Base-by-base conservation (phyloP, 2,797 vertebrate species). In the Percopsis omiscomaycus region DNA sequence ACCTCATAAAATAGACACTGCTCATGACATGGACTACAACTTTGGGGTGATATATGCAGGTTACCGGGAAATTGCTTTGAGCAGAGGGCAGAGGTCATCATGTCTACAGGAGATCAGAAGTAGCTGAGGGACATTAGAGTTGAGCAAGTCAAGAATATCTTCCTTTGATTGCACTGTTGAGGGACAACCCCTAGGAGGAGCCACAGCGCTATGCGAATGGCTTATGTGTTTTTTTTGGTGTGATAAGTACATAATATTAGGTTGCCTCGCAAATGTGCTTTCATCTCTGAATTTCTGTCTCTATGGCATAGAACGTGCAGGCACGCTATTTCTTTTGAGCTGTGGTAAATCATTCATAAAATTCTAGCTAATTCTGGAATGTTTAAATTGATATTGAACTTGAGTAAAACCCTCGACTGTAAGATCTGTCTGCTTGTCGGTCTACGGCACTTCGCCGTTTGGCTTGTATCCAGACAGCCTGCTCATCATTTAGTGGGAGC, bases 351-450 rank as follows among this genome's bases (percentile, higher is more conserved):
- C 48, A 56, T 55, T 66, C 30, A 37, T 61, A 44, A 61, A 51
- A 61, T 72, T 28, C 48, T 52, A 22, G 15, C 27, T 32, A 55
- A 52, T 74, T 68, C 59, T 74, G 60, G 69, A 62, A 64, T 30
- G 65, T 58, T 46, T 13, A 68, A 74, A 63, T 47, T 4, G 2
- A 67, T 74, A 73, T 37, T 28, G 30, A 47, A 44, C 46, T 52
- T 4, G 10, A 71, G 54, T 48, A 53, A 27, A 42, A 42, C 9
- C 37, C 37, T 42, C 37, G 37, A 42, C 37, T 71, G 68, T 83
- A 69, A 42, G 64, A 49, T 73, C 73, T 69, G 75, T 75, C 68
- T 69, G 53, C 55, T 77, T 58, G 47, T 62, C 64, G 74, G 74
- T 61, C 60, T 55, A 66, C 1, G 32, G 32, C 32, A 37, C 32